A percentile compares a stretch with the other conserved stretches of the same genome.
Evolutionary conservation across 2,797 vertebrate species (phyloP).

Genomic region (Sarcoramphus papa): DNA sequence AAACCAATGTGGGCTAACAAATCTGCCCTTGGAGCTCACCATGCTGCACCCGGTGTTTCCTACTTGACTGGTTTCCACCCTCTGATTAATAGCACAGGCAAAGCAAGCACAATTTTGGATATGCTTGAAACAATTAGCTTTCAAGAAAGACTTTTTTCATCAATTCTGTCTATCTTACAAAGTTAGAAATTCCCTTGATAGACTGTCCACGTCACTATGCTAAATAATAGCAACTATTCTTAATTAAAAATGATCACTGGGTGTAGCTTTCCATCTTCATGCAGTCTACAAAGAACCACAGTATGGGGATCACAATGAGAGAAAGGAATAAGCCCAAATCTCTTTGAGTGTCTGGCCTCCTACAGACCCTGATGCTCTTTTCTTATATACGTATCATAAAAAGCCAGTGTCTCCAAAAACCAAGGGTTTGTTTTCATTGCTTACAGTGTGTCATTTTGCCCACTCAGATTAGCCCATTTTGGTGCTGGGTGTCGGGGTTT

Average conservation of each 20-base stretch:
- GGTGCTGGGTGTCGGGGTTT: not conserved
- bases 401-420: not conserved
- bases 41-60: not conserved
- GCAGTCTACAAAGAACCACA: not conserved
- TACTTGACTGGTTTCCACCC: not conserved
- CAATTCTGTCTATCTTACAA: constrained; percentile 24
- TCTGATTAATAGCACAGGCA: not conserved
- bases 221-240: constrained; percentile 42
- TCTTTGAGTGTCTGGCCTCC: not conserved
- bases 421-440: not conserved
- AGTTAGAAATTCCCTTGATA: constrained; percentile 26
- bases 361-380: not conserved
- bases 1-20: fast-evolving
- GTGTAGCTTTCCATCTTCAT: constrained; percentile 10
- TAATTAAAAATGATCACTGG: constrained; percentile 48
- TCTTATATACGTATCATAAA: not conserved
- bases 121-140: constrained; percentile 7
- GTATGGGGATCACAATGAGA: not conserved
- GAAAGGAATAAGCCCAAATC: not conserved
- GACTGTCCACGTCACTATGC: not conserved
- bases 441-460: not conserved
- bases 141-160: constrained; percentile 26
- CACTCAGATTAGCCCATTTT: not conserved
- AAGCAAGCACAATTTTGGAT: not conserved
- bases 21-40: not conserved